Percentiles rank a stretch among this genome's conserved stretches.
Conservation (phyloP, 2,113 vertebrate species). For the Grammomys dolichurus region DNA sequence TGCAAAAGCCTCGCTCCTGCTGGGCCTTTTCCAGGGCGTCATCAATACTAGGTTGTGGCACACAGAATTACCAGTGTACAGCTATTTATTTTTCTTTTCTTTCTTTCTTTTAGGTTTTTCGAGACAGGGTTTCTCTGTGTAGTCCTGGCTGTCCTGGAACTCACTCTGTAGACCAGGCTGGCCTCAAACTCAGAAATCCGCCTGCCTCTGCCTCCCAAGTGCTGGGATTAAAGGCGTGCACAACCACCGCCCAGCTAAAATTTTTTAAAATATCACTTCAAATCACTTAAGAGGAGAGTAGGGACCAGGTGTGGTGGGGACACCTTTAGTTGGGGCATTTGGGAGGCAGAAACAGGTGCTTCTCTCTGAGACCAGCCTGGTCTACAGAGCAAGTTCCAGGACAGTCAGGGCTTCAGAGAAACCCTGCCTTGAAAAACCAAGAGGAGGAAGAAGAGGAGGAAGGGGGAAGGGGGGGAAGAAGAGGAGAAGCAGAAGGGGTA, state of each 20-base stretch:
- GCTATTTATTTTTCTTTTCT: not conserved
- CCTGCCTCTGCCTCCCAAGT: no score
- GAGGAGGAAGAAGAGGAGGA: no score
- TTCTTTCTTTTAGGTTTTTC: not conserved
- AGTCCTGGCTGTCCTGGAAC: no score
- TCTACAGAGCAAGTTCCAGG: not conserved
- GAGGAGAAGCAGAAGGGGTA: no score
- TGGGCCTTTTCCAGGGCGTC: not conserved
- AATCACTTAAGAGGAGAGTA: not conserved
- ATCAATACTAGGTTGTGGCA: not conserved
- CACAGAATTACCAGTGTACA: not conserved
- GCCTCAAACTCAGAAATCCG: no score
- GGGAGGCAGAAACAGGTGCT: no score
- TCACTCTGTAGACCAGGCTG: no score
- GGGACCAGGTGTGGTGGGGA: not conserved
- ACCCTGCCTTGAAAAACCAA: not conserved
- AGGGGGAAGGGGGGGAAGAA: fast-evolving
- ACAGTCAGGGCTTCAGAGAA: not conserved
- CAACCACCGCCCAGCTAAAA: not conserved
- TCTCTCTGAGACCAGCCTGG: not conserved
- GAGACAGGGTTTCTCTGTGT: no score
- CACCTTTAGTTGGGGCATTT: no score
- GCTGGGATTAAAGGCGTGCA: no score
- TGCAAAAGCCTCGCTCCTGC: not conserved
- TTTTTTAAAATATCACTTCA: not conserved